A percentile compares a stretch with the other conserved stretches of the same genome.
These are phyloP conservation scores for Cirrhinus molitorella DNA, from an alignment of 2,797 vertebrate genomes.

Conservation along the genomic window DNA sequence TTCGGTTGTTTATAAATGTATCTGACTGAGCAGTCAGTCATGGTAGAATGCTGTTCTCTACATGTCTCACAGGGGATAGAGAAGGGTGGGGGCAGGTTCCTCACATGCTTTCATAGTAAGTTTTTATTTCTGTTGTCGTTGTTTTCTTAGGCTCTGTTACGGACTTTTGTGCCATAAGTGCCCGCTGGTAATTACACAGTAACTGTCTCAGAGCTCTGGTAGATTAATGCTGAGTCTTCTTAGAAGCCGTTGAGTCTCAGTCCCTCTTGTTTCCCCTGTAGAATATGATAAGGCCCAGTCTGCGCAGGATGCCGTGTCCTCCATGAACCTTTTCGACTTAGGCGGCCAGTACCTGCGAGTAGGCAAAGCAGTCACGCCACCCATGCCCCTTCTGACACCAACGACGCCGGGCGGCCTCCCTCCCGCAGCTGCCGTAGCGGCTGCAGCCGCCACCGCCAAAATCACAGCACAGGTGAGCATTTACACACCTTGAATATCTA, in stretches of 20 bases:
- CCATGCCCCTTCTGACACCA: conserved; percentile 85
- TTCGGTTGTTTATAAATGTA: conserved; percentile 61
- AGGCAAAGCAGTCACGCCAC: conserved; percentile 88
- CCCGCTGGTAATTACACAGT: conserved; percentile 67
- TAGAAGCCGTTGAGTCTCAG: conserved; percentile 41
- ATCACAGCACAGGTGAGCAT: conserved; percentile 87
- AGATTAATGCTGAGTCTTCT: conserved; percentile 61
- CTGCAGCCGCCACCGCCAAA: conserved; percentile 86
- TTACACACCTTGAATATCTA: conserved; percentile 48
- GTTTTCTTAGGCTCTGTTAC: conserved; percentile 67
- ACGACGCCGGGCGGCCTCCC: conserved; percentile 85
- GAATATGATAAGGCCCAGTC: conserved; percentile 90
- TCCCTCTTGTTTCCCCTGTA: conserved; percentile 64
- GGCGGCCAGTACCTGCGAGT: conserved; percentile 89
- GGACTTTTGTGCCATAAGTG: conserved; percentile 66
- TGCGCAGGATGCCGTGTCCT: conserved; percentile 87
- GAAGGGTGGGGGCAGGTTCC: conserved; percentile 67
- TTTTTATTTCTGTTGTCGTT: conserved; percentile 69
- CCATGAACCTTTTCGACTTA: conserved; percentile 90
- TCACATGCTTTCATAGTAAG: conserved; percentile 69
- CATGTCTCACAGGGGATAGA: conserved; percentile 68
- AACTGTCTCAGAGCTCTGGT: conserved; percentile 66
- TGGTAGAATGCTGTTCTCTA: conserved; percentile 67
- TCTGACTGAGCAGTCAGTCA: conserved; percentile 65
- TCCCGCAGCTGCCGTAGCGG: conserved; percentile 85